phyloP scores from a whole-genome alignment of 2,797 vertebrate genomes.

The Alca torda region DNA sequence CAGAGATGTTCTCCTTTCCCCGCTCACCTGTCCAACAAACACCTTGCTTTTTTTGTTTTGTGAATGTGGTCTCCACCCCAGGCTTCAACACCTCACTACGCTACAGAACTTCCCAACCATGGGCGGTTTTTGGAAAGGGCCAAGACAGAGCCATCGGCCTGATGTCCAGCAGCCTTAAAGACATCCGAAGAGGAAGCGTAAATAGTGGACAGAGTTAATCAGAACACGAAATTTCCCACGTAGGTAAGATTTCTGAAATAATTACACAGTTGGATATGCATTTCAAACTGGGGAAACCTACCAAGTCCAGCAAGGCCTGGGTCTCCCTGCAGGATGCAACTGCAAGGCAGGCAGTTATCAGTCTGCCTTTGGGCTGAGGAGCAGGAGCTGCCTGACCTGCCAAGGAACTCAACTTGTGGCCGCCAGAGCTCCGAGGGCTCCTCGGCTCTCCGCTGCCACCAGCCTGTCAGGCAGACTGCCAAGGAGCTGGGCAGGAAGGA shows the following conservation, averaged over 20 bases:
- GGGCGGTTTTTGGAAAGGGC: background rate
- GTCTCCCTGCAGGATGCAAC: background rate
- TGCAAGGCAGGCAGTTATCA: background rate
- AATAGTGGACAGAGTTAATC: background rate
- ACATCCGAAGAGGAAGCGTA: background rate
- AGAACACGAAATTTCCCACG: background rate
- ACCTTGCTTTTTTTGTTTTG: background rate
- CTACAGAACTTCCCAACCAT: background rate
- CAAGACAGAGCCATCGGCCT: background rate
- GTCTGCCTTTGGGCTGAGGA: background rate
- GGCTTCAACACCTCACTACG: background rate
- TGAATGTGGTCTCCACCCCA: background rate
- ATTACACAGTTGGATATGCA: background rate
- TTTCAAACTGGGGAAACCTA: background rate
- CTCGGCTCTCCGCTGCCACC: constrained; percentile 20
- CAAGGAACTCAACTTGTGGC: background rate
- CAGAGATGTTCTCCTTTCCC: background rate
- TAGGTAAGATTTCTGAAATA: background rate
- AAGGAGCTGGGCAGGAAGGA: constrained; percentile 58
- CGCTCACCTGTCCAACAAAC: background rate
- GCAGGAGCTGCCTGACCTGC: background rate
- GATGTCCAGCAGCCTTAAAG: background rate
- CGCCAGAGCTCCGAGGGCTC: background rate
- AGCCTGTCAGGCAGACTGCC: constrained; percentile 27
- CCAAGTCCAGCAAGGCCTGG: background rate